These are phyloP conservation scores for Diachasma alloeum DNA, from an alignment of 1,140 invertebrate genomes.

Conservation along the genomic window DNA sequence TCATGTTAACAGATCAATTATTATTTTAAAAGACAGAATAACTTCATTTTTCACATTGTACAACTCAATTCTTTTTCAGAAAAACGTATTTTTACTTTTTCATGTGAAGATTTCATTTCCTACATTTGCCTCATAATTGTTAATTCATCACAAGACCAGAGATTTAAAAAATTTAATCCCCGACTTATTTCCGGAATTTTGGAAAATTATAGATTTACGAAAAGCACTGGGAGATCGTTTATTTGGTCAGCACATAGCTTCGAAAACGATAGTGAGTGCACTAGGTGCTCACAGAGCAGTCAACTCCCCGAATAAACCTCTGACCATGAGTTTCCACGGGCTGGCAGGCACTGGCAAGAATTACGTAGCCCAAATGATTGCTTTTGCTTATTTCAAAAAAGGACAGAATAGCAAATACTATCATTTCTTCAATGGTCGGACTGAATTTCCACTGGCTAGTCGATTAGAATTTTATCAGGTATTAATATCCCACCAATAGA, in stretches of 20 bases:
- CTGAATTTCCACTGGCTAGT: constrained; percentile 75
- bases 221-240: constrained; percentile 52
- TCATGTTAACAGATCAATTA: too few relatives aligned
- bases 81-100: too few relatives aligned
- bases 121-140: too few relatives aligned
- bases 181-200: too few relatives aligned
- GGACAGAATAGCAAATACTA: constrained; percentile 83
- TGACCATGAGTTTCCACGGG: constrained; percentile 82
- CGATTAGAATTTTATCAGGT: constrained; percentile 66
- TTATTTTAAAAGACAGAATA: too few relatives aligned
- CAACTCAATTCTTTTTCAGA: too few relatives aligned
- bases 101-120: too few relatives aligned
- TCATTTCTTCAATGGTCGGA: constrained; percentile 81
- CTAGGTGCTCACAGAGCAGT: constrained; percentile 65
- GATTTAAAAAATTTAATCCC: too few relatives aligned
- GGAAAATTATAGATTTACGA: neutral
- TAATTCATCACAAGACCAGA: too few relatives aligned
- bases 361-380: constrained; percentile 84
- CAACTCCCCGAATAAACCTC: constrained; percentile 70
- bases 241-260: constrained; percentile 76
- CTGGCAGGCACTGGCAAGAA: constrained; percentile 88
- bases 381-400: constrained; percentile 75
- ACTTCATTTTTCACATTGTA: too few relatives aligned
- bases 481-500: too few relatives aligned
- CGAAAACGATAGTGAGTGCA: constrained; percentile 66